phyloP scores from a whole-genome alignment of 2,113 vertebrate genomes.

The Cyprinus carpio region DNA sequence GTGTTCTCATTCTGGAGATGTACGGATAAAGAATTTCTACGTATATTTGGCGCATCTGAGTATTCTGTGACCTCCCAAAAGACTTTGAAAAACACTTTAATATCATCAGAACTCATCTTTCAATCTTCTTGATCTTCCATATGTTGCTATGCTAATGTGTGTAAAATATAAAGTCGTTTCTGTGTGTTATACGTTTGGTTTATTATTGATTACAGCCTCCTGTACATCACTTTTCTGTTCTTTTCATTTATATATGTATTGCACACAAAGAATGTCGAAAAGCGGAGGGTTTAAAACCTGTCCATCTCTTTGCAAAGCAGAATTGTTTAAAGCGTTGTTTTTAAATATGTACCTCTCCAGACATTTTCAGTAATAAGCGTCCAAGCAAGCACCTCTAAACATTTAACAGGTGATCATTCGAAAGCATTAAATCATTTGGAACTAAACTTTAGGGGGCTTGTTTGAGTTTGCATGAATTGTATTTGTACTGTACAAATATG shows the following conservation, averaged over 20 bases:
- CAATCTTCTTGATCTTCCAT: slow-evolving; percentile 50
- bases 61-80: not conserved
- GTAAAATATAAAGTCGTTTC: slow-evolving; percentile 26
- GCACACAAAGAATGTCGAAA: slow-evolving; percentile 7
- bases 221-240: not conserved
- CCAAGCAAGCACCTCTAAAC: slow-evolving; percentile 18
- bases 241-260: slow-evolving; percentile 38
- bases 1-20: not conserved
- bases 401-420: not conserved
- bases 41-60: not conserved
- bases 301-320: slow-evolving; percentile 17
- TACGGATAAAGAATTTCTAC: not conserved
- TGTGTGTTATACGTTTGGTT: slow-evolving; percentile 23
- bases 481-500: slow-evolving; percentile 76
- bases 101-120: slow-evolving; percentile 2
- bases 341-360: not conserved
- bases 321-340: not conserved
- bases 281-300: slow-evolving; percentile 9
- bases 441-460: slow-evolving; percentile 60
- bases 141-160: slow-evolving; percentile 48
- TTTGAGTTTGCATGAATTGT: slow-evolving; percentile 77
- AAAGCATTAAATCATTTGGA: not conserved
- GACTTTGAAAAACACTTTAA: slow-evolving; percentile 12
- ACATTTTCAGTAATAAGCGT: slow-evolving; percentile 1
- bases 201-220: slow-evolving; percentile 4